Conservation (phyloP, 2,797 vertebrate species). For the Enteromius viviparus region DNA sequence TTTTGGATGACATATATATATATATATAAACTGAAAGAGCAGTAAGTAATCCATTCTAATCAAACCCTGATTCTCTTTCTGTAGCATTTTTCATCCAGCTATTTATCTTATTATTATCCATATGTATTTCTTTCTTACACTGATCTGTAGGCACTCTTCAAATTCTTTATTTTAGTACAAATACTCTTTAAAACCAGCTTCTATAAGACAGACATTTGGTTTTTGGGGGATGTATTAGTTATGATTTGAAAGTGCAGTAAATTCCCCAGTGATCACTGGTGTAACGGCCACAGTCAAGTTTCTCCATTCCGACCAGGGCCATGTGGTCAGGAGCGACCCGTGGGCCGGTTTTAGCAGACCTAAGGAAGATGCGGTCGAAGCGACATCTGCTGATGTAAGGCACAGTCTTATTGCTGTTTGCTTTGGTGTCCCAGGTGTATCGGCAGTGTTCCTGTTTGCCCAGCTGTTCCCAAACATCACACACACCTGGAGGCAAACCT, state of each 20-base stretch:
- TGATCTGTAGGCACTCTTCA: background rate
- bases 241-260: constrained; percentile 81
- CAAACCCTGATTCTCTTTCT: background rate
- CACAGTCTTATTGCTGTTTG: constrained; percentile 85
- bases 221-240: background rate
- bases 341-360: constrained; percentile 70
- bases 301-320: constrained; percentile 89
- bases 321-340: constrained; percentile 82
- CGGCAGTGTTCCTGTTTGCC: constrained; percentile 88
- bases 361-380: constrained; percentile 89
- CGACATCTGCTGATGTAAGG: constrained; percentile 80
- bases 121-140: background rate
- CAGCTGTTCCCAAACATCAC: constrained; percentile 89
- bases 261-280: constrained; percentile 98
- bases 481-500: constrained; percentile 78
- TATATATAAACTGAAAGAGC: too few relatives aligned
- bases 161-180: background rate
- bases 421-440: constrained; percentile 93
- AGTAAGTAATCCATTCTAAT: background rate
- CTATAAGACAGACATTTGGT: background rate
- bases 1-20: too few relatives aligned
- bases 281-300: constrained; percentile 90
- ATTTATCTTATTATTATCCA: background rate
- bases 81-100: background rate
- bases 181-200: background rate